phyloP scores from a whole-genome alignment of 2,797 vertebrate genomes.

The Sebastes itinus region DNA sequence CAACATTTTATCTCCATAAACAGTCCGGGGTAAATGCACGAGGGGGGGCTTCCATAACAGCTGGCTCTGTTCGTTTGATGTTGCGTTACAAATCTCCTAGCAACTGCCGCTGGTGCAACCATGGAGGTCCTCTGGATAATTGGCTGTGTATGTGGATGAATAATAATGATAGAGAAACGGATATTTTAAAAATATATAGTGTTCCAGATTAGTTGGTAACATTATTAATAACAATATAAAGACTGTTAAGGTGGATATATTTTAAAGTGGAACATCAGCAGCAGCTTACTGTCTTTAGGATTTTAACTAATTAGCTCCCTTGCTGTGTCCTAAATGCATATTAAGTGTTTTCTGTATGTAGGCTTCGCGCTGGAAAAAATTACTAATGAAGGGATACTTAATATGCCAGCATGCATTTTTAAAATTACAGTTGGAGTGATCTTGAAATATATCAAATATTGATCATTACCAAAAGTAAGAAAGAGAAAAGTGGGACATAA shows the following conservation, averaged over 20 bases:
- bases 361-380: neutral
- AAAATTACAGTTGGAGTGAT: neutral
- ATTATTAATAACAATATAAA: neutral
- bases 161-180: neutral
- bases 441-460: neutral
- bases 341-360: constrained; percentile 17
- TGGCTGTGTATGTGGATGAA: neutral
- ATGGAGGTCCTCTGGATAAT: neutral
- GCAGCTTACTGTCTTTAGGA: neutral
- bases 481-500: neutral
- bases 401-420: constrained; percentile 27
- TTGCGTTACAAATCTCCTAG: constrained; percentile 22
- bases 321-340: constrained; percentile 37
- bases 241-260: neutral
- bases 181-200: neutral
- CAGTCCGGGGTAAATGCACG: constrained; percentile 25
- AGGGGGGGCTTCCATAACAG: constrained; percentile 21
- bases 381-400: neutral
- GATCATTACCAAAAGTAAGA: neutral
- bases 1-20: constrained; percentile 39
- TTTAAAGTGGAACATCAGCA: neutral
- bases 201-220: neutral
- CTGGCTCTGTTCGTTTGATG: constrained; percentile 57
- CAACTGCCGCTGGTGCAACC: constrained; percentile 15
- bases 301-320: constrained; percentile 13